Conservation (phyloP, 2,888 invertebrate species). For the Orthosia incerta region DNA sequence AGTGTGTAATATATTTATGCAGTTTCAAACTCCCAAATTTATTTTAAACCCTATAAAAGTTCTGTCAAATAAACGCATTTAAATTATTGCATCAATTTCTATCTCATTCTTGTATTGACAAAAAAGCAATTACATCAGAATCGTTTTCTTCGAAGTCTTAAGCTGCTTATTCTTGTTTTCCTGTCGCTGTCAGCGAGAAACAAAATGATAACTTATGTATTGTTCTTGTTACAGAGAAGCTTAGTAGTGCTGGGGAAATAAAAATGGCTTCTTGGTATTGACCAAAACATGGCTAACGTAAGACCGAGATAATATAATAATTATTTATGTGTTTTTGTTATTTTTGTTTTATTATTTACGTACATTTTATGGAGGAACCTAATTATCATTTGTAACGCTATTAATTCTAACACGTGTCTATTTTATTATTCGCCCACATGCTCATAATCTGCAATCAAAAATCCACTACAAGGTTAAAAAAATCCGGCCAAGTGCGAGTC, state of each 20-base stretch:
- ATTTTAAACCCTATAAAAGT: not conserved
- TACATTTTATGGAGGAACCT: not conserved
- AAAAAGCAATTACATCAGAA: constrained; percentile 15
- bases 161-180: constrained; percentile 31
- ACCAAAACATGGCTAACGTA: not conserved
- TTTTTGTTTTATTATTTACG: not conserved
- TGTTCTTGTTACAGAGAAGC: constrained; percentile 10
- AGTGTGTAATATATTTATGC: too few relatives aligned
- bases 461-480: too few relatives aligned
- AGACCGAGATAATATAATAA: not conserved
- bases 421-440: too few relatives aligned
- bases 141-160: constrained; percentile 10
- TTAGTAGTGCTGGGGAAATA: constrained; percentile 4
- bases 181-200: not conserved
- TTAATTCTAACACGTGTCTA: too few relatives aligned
- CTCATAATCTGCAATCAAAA: too few relatives aligned
- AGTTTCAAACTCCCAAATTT: not conserved
- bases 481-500: too few relatives aligned
- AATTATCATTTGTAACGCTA: too few relatives aligned
- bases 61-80: not conserved
- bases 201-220: constrained; percentile 33
- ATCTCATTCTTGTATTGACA: not conserved
- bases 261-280: not conserved
- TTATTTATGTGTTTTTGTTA: not conserved
- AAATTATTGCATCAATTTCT: not conserved